Percentiles rank a stretch among this genome's conserved stretches.
phyloP scores from a whole-genome alignment of 2,113 vertebrate species.

The Papio anubis region DNA sequence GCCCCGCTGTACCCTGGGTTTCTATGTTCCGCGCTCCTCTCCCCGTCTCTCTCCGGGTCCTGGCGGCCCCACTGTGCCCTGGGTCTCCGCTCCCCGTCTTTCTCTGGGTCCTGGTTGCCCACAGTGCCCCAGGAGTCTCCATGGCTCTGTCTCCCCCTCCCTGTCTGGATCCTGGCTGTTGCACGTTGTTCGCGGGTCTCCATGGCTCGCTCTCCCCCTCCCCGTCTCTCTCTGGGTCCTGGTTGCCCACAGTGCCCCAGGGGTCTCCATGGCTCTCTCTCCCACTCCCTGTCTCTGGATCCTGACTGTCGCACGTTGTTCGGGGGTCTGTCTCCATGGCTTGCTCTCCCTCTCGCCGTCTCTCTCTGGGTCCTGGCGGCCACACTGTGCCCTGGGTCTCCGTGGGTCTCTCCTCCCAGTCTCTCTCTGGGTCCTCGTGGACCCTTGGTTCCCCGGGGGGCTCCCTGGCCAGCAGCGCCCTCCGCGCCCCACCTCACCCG shows the following conservation, averaged over 20 bases:
- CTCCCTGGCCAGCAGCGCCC: not conserved
- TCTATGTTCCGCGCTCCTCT: not conserved
- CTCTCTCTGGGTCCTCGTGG: not conserved
- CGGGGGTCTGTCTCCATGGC: not conserved
- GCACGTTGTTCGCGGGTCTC: not conserved
- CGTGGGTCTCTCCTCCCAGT: not conserved
- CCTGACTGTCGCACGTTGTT: no score
- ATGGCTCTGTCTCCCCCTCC: rapidly evolving
- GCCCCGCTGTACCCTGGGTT: not conserved
- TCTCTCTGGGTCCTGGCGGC: no score
- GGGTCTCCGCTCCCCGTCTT: no score
- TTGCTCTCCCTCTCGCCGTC: no score
- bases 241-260: no score
- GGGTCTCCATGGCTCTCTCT: not conserved
- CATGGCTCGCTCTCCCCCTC: not conserved
- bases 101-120: no score
- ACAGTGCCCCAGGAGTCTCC: not conserved
- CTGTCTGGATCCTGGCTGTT: not conserved
- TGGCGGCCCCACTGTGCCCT: no score
- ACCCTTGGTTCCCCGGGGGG: not conserved
- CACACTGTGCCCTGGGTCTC: not conserved
- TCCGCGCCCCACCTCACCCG: not conserved
- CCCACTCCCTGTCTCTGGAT: not conserved
- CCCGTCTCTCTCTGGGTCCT: no score
- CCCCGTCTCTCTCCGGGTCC: not conserved